Percentiles rank a stretch among this genome's conserved stretches.
phyloP scores from a whole-genome alignment of 2,888 invertebrate genomes.

The Meta bourneti region DNA sequence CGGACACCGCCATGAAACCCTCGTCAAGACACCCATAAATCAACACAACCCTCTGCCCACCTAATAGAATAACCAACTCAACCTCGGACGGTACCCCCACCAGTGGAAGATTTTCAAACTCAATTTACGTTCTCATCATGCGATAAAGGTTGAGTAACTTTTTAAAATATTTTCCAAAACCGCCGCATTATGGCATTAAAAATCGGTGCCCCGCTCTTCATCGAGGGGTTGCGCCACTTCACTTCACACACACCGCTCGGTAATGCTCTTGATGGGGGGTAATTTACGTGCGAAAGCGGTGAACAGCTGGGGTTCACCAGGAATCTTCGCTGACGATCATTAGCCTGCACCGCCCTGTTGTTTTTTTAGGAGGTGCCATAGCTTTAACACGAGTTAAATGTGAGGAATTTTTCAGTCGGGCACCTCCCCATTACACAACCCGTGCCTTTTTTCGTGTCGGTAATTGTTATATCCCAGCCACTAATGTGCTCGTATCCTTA shows the following conservation, averaged over 20 bases:
- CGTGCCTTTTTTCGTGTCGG: conserved; percentile 17
- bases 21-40: neutral
- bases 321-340: conserved; percentile 51
- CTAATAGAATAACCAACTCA: neutral
- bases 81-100: neutral
- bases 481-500: conserved; percentile 34
- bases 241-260: conserved; percentile 40
- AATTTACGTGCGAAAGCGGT: conserved; percentile 75
- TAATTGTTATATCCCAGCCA: conserved; percentile 44
- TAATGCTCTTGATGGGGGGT: conserved; percentile 71
- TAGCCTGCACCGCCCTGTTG: conserved; percentile 23
- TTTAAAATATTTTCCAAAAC: conserved; percentile 54
- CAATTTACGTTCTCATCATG: conserved; percentile 59
- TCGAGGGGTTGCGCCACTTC: conserved; percentile 60
- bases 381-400: conserved; percentile 69
- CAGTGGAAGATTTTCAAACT: conserved; percentile 38
- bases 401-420: conserved; percentile 32
- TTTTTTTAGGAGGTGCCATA: conserved; percentile 53
- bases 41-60: neutral
- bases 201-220: conserved; percentile 51
- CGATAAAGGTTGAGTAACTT: conserved; percentile 49
- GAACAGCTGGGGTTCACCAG: conserved; percentile 61
- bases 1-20: neutral
- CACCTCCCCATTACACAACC: neutral
- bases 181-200: conserved; percentile 49